Evolutionary conservation across 2,888 invertebrate species (phyloP), one percentile per base, ranked within the genome.

Genomic region (Ennomos fuscantarius): DNA sequence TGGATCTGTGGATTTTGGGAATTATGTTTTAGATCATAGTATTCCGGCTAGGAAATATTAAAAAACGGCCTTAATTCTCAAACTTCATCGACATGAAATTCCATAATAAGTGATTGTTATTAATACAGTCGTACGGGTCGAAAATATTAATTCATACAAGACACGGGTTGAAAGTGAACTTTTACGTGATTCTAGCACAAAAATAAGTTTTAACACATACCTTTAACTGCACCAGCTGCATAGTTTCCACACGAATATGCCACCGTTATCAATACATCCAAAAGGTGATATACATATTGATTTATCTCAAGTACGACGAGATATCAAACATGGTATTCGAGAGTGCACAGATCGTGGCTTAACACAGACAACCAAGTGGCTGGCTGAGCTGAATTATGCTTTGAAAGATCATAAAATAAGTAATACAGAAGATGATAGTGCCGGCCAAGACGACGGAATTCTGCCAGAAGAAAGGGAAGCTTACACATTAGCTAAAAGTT

Each of bases 311-410:
- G 87, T 89, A n/a, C 80, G 89, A 56, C 74, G 82, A 64, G 92
- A 92, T 74, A 84, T 92, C 66, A 69, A 82, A 49, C 72, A 82
- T 52, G 92, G 89, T 62, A 89, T 92, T 52, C 80, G 78, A 42
- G 96, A 97, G 87, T 97, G 97, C 82, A 94, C 94, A 13, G 95
- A 96, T 73, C 94, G 98, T 51, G 97, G 98, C 35, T 89, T 98
- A 47, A 86, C 94, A 63, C 95, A 97, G 74, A 96, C 95, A 63
- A 95, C 96, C 13, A 98, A 97, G 93, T 98, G 98, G 97, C 91
- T 98, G 58, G 94, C 97, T 0, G 98, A 98, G 85, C 89, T 98
- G 79, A 96, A 96, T 84, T 96, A 93, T 79, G 94, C 97, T 0
- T 77, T 98, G 41, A 94, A 93, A 75, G 94, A 96, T 71, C 92